Evolutionary conservation across 2,888 invertebrate species (phyloP).

Genomic region (Arctia plantaginis): DNA sequence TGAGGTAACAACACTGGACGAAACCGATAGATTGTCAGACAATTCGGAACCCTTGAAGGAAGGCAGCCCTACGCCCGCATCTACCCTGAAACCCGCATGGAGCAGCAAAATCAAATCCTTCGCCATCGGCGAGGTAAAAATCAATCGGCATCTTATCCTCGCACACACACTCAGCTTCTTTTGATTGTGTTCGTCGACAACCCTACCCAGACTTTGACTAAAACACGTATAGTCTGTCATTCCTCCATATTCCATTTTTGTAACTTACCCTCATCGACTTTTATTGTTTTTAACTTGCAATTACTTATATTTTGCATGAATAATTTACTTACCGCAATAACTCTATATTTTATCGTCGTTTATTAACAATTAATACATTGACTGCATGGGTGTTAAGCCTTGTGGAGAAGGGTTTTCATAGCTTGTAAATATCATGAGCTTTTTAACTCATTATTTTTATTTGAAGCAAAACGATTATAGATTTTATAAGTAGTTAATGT

Average conservation of each 20-base stretch:
- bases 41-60: conserved; percentile 73
- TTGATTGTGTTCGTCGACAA: conserved; percentile 85
- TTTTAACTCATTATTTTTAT: conserved; percentile 70
- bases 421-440: conserved; percentile 83
- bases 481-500: conserved; percentile 32
- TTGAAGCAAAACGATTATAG: conserved; percentile 14
- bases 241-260: conserved; percentile 73
- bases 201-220: conserved; percentile 71
- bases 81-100: conserved; percentile 81
- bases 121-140: conserved; percentile 86
- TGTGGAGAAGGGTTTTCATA: conserved; percentile 75
- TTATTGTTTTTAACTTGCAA: conserved; percentile 74
- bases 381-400: conserved; percentile 83
- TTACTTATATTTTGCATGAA: conserved; percentile 84
- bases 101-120: conserved; percentile 85
- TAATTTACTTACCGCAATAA: conserved; percentile 69
- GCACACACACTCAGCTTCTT: conserved; percentile 80
- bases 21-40: conserved; percentile 74
- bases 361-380: conserved; percentile 65
- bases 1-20: conserved; percentile 78
- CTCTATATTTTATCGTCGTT: conserved; percentile 62
- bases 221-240: conserved; percentile 70
- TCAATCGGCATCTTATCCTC: conserved; percentile 79
- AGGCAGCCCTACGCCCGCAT: conserved; percentile 73
- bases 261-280: conserved; percentile 69